These are phyloP conservation scores for Tetramorium alpestre DNA, from an alignment of 1,140 invertebrate genomes.

Conservation along the genomic window DNA sequence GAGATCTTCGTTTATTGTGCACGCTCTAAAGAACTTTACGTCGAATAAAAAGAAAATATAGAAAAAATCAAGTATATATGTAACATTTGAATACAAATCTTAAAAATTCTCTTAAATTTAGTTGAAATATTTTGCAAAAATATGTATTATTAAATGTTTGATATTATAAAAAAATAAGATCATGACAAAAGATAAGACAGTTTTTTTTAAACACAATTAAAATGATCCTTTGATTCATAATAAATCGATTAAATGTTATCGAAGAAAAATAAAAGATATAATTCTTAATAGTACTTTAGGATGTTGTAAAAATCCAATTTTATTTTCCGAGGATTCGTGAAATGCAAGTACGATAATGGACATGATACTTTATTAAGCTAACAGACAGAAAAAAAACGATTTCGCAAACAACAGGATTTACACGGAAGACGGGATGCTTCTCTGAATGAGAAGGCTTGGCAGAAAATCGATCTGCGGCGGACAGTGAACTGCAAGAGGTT, in stretches of 20 bases:
- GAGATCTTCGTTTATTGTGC: constrained; percentile 30
- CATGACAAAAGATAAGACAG: not conserved
- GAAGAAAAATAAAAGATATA: not conserved
- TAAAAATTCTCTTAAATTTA: not conserved
- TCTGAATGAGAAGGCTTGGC: constrained; percentile 5
- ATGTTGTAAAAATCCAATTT: not conserved
- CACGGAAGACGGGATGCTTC: not conserved
- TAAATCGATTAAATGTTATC: not conserved
- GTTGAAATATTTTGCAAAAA: not conserved
- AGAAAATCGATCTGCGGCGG: constrained; percentile 46
- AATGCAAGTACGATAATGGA: not conserved
- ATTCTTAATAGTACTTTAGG: not conserved
- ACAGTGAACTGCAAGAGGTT: constrained; percentile 43
- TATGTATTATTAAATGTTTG: not conserved
- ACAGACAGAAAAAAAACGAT: not conserved
- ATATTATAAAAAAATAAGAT: not conserved
- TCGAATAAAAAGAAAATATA: not conserved
- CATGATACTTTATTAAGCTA: constrained; percentile 1
- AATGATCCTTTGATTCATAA: not conserved
- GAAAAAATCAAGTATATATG: too few species aligned
- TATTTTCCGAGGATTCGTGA: not conserved
- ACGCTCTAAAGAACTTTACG: constrained; percentile 35
- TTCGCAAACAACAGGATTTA: constrained; percentile 40
- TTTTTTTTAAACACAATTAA: not conserved
- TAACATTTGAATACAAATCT: not conserved